Percentiles rank a stretch among this genome's conserved stretches.
Evolutionary conservation across 2,888 invertebrate species (phyloP).

Genomic region (Lasioglossum morio): DNA sequence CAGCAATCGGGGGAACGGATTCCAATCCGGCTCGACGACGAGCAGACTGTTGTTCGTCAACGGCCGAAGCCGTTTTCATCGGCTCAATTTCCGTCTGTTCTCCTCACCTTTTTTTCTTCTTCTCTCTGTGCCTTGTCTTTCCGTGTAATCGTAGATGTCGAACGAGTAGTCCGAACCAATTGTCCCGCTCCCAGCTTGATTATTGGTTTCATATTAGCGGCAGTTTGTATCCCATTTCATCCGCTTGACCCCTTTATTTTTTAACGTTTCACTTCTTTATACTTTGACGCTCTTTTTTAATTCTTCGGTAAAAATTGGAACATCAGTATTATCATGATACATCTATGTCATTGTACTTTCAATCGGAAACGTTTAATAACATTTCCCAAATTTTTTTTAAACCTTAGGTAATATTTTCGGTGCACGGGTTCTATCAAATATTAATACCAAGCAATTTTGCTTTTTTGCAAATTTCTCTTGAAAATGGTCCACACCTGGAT

Average conservation of each 20-base stretch:
- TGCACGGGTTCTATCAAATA: too few species aligned
- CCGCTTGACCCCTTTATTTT: neutral
- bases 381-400: too few species aligned
- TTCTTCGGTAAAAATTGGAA: too few species aligned
- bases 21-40: conserved; percentile 20
- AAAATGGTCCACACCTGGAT: too few species aligned
- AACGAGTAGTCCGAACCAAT: conserved; percentile 12
- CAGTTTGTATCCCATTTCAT: conserved; percentile 9
- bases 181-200: conserved; percentile 27
- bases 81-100: conserved; percentile 13
- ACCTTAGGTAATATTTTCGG: too few species aligned
- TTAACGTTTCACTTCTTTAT: too few species aligned
- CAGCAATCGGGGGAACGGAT: conserved; percentile 37
- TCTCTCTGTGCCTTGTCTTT: neutral
- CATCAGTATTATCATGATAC: too few species aligned
- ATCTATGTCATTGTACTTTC: too few species aligned
- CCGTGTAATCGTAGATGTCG: conserved; percentile 11
- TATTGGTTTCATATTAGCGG: conserved; percentile 40
- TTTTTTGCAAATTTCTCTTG: too few species aligned
- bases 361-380: too few species aligned
- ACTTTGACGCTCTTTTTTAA: too few species aligned
- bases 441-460: too few species aligned
- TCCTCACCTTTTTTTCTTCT: neutral
- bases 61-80: conserved; percentile 8
- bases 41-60: conserved; percentile 29